Conservation (phyloP, 2,888 invertebrate genomes). For the Netelia fuscicornis region DNA sequence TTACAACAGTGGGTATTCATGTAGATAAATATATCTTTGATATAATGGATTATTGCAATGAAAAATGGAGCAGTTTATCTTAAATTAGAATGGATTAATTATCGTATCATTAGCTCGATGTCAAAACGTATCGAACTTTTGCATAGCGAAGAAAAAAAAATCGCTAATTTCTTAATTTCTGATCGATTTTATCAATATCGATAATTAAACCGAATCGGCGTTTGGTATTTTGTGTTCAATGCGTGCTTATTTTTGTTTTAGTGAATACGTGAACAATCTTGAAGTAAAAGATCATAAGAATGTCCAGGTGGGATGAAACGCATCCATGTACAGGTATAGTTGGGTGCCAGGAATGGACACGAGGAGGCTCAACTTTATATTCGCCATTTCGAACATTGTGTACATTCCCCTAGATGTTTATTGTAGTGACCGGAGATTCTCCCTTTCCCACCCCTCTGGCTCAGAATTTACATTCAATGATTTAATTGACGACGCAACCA, state of each 20-base stretch:
- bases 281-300: background rate
- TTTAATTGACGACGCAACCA: conserved; percentile 76
- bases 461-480: conserved; percentile 76
- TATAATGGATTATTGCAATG: background rate
- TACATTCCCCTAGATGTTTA: conserved; percentile 75
- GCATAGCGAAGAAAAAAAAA: no score
- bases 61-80: background rate
- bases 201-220: no score
- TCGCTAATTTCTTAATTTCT: no score
- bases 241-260: no score
- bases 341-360: conserved; percentile 55
- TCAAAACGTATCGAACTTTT: no score
- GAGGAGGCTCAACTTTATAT: conserved; percentile 79
- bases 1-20: background rate
- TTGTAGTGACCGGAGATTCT: conserved; percentile 72
- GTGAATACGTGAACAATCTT: background rate
- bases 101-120: no score
- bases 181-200: no score
- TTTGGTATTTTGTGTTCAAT: no score
- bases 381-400: conserved; percentile 80
- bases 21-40: conserved; percentile 14
- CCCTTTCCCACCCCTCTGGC: conserved; percentile 66
- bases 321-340: conserved; percentile 12
- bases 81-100: background rate
- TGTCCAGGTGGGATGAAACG: background rate